Conservation (phyloP, 2,113 vertebrate species). For the Peromyscus polionotus region DNA sequence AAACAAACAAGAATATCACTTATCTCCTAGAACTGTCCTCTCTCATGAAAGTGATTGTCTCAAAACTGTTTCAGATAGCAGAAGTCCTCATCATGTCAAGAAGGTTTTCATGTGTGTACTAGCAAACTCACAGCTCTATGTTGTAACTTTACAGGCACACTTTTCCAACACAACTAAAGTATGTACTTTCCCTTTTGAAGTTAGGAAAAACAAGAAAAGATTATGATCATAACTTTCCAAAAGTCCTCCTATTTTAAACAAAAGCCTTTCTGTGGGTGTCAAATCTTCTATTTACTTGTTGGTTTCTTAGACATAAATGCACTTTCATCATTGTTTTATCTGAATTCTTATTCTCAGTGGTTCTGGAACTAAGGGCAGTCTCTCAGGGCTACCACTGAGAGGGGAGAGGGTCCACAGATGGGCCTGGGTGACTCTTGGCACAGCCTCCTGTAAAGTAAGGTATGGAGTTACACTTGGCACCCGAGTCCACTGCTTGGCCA, state of each 20-base stretch:
- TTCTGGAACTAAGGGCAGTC: background rate
- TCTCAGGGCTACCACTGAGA: constrained; percentile 13
- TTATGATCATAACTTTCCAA: constrained; percentile 20
- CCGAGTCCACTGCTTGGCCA: constrained; percentile 39
- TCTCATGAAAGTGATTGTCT: constrained; percentile 1
- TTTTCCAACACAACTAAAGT: constrained; percentile 19
- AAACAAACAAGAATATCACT: background rate
- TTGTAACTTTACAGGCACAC: constrained; percentile 24
- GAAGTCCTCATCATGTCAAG: background rate
- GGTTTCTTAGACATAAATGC: background rate
- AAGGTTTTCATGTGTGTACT: background rate
- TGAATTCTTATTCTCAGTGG: constrained; percentile 42
- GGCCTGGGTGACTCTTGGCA: background rate
- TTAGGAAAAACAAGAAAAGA: background rate
- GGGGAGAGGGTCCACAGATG: constrained; percentile 28
- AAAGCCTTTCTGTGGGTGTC: constrained; percentile 28
- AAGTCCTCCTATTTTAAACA: constrained; percentile 44
- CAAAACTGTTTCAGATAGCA: background rate
- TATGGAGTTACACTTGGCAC: background rate
- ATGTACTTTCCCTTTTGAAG: background rate
- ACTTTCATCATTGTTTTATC: background rate
- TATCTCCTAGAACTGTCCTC: background rate
- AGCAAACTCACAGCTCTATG: constrained; percentile 19
- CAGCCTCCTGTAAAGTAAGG: background rate
- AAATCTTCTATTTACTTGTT: constrained; percentile 18